Conservation (phyloP, 2,113 vertebrate species). For the Lamprotornis superbus region DNA sequence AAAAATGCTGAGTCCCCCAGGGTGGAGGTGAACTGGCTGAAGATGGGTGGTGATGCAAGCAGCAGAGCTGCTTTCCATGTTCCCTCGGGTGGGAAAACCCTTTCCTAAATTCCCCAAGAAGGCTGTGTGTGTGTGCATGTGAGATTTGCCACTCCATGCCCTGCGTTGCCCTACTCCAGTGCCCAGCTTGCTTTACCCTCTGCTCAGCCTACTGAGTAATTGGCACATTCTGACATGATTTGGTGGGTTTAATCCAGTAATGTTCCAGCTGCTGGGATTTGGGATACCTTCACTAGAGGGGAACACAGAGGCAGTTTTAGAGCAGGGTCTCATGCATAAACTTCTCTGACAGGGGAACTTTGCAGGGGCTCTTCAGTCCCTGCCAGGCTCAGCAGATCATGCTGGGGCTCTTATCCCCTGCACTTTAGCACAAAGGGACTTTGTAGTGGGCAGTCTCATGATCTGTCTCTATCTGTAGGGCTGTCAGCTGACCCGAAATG, state of each 20-base stretch:
- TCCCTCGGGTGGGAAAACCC: neutral
- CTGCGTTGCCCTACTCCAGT: neutral
- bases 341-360: neutral
- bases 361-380: neutral
- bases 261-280: neutral
- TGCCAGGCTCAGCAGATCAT: neutral
- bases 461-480: neutral
- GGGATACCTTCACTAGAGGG: neutral
- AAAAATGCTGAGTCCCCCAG: rapidly evolving
- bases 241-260: neutral
- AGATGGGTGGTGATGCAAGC: neutral
- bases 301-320: neutral
- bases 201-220: neutral
- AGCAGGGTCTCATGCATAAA: rapidly evolving
- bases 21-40: neutral
- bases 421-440: neutral
- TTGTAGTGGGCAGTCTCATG: neutral
- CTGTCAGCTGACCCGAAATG: neutral
- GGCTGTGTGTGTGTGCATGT: too few relatives aligned
- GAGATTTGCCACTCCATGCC: neutral
- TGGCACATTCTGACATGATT: neutral
- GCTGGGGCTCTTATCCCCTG: neutral
- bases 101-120: neutral
- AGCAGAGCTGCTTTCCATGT: neutral
- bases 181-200: neutral